These are phyloP conservation scores for Watersipora subatra DNA, from an alignment of 1,140 invertebrate genomes.

Conservation along the genomic window DNA sequence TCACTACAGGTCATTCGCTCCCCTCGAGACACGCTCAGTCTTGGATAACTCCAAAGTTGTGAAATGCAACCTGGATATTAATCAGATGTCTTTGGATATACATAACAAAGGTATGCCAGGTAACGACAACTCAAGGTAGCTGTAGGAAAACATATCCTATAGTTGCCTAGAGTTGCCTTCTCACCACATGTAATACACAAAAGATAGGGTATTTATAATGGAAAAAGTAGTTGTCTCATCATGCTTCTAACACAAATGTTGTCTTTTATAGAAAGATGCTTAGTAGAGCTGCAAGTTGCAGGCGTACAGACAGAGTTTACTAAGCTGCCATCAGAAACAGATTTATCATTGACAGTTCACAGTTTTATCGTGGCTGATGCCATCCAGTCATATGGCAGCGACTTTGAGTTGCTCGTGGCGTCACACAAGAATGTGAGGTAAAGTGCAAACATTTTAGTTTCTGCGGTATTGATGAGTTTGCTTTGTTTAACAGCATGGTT, in stretches of 20 bases:
- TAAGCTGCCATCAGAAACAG: constrained; percentile 56
- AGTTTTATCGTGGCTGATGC: constrained; percentile 82
- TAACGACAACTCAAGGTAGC: background rate
- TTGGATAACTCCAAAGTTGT: constrained; percentile 51
- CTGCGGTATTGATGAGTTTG: no score
- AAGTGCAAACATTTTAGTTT: no score
- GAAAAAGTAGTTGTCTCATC: no score
- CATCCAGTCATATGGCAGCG: constrained; percentile 79
- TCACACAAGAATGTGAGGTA: constrained; percentile 83
- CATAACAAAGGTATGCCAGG: constrained; percentile 34
- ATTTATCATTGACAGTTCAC: constrained; percentile 70
- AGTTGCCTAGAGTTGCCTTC: no score
- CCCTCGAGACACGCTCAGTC: constrained; percentile 1
- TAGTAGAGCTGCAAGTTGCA: constrained; percentile 68
- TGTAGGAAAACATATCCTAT: no score
- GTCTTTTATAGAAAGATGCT: constrained; percentile 58
- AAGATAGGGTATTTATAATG: no score
- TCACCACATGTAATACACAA: no score
- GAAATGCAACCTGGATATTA: constrained; percentile 71
- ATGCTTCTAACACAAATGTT: no score
- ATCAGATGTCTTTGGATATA: constrained; percentile 70
- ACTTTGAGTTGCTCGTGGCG: constrained; percentile 83
- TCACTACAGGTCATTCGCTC: constrained; percentile 4
- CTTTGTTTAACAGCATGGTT: constrained; percentile 1
- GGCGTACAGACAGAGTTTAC: constrained; percentile 65